Evolutionary conservation across 2,113 vertebrate species (phyloP).

Genomic region (Indicator maculatus): DNA sequence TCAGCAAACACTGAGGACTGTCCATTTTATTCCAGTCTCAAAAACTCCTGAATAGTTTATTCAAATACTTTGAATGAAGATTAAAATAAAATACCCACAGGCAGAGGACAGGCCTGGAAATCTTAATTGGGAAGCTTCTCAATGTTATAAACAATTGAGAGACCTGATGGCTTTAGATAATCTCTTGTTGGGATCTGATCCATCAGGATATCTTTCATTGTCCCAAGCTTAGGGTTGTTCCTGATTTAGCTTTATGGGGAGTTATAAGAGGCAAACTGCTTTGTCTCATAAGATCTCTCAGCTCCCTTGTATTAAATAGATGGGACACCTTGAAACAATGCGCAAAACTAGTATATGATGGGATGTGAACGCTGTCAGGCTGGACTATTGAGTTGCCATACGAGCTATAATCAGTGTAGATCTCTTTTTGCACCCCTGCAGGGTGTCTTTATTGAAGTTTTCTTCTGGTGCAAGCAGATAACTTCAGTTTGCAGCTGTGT

Average conservation of each 20-base stretch:
- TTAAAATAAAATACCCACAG: neutral
- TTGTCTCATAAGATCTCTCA: neutral
- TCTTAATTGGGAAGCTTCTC: neutral
- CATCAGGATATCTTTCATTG: neutral
- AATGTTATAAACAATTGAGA: neutral
- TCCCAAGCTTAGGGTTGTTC: neutral
- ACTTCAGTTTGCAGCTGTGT: neutral
- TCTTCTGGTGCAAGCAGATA: neutral
- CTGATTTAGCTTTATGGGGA: neutral
- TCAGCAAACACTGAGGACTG: neutral
- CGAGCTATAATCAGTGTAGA: neutral
- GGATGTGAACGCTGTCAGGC: neutral
- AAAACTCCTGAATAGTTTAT: neutral
- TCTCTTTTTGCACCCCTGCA: neutral
- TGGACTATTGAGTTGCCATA: neutral
- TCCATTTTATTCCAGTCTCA: neutral
- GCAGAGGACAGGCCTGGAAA: neutral
- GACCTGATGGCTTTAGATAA: neutral
- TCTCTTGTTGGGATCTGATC: neutral
- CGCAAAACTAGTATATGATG: neutral
- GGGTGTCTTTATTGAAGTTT: neutral
- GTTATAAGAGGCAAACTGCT: neutral
- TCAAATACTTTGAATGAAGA: neutral
- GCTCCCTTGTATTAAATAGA: neutral
- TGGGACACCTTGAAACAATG: neutral